Base-by-base conservation (phyloP, 2,113 vertebrate genomes). In the Geococcyx californianus region DNA sequence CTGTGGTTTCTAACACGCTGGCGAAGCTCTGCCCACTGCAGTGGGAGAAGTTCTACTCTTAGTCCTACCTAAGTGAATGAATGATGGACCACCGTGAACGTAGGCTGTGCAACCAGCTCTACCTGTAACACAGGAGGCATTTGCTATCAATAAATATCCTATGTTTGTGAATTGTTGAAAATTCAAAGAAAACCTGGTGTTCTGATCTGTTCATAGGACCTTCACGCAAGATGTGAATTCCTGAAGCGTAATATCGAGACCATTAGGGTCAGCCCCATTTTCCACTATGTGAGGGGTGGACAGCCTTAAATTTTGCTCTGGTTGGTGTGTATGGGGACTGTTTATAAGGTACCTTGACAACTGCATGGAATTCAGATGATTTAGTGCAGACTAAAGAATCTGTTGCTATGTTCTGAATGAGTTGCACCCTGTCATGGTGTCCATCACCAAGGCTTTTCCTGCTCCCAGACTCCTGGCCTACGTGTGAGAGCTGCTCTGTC, bases 401-500 rank as follows among this genome's bases (percentile, higher is more conserved):
- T 25, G 3, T 77, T 82, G 25, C 24, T 18, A 13, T 31, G 60
- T 79, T 75, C n/a, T 54, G 74, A 34, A 45, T 40, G 74, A 88
- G 21, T 76, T 81, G 28, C 28, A 31, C 38, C 45, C 45, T 87
- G 36, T 49, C 12, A 6, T 11, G 4, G 17, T 64, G 42, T 45
- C 40, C 24, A 49, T 68, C 31, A 31, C 7, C 13, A 62, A 55
- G 24, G 31, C 21, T 26, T 64, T 73, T 31, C 18, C 11, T 16
- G 16, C 68, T 85, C 14, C 28, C 29, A 33, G 11, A 10, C 16
- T 74, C 28, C 58, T 60, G 58, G 11, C 7, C 52, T 45, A 9
- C 0, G 0, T 33, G 6, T 64, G 47, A 44, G 58, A 83, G 12
- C 29, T 54, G 18, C 18, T 77, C 42, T 33, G 44, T 18, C 51